These are phyloP conservation scores for Coilia nasus DNA, from an alignment of 2,797 vertebrate species.

Conservation along the genomic window DNA sequence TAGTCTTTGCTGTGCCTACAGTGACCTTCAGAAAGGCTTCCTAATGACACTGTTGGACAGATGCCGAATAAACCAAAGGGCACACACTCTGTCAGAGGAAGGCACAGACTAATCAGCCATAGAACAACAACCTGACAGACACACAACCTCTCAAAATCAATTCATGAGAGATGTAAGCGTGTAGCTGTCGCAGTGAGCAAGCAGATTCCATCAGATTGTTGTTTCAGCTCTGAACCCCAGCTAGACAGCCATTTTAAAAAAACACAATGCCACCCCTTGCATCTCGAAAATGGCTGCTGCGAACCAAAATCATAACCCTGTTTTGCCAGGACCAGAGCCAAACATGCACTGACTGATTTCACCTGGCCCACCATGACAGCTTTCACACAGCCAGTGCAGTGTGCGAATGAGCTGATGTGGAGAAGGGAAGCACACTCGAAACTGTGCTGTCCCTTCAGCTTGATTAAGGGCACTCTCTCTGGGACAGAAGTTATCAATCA, in stretches of 20 bases:
- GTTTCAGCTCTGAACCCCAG: neutral
- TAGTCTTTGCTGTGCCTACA: neutral
- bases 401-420: neutral
- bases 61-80: neutral
- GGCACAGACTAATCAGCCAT: neutral
- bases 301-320: neutral
- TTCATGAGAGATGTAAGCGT: neutral
- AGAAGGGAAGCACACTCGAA: neutral
- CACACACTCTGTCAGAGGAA: neutral
- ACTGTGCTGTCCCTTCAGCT: neutral
- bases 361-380: neutral
- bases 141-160: neutral
- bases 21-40: neutral
- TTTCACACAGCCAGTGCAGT: neutral
- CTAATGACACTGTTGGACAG: neutral
- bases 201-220: neutral
- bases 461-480: neutral
- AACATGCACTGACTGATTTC: neutral
- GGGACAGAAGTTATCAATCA: neutral
- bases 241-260: neutral
- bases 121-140: neutral
- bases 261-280: neutral
- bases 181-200: neutral
- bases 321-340: slow-evolving; percentile 17
- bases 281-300: slow-evolving; percentile 8